Evolutionary conservation across 2,888 invertebrate genomes (phyloP).

Genomic region (Altica lythri): DNA sequence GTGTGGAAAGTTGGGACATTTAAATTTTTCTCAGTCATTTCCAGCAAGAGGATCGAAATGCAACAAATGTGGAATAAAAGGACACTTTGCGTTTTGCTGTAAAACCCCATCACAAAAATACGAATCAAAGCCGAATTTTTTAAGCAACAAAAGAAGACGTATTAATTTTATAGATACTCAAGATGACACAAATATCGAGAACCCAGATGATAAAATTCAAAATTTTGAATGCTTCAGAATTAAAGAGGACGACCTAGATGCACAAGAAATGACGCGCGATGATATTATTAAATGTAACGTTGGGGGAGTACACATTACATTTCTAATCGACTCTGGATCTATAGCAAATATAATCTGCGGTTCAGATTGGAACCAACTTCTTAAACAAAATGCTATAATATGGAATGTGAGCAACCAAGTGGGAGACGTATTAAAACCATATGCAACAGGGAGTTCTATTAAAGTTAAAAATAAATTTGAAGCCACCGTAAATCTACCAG

Average conservation of each 20-base stretch:
- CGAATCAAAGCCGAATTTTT: neutral
- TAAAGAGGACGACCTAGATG: too few species aligned
- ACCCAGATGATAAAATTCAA: neutral
- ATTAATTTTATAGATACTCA: slow-evolving; percentile 1
- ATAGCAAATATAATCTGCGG: slow-evolving; percentile 35
- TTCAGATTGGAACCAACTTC: slow-evolving; percentile 12
- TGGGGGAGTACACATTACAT: slow-evolving; percentile 31
- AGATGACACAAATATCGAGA: neutral
- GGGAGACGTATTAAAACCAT: slow-evolving; percentile 30
- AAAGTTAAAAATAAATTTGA: slow-evolving; percentile 9
- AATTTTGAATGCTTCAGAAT: too few species aligned
- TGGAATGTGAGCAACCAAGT: slow-evolving; percentile 22
- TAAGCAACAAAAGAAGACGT: neutral
- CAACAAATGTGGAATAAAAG: slow-evolving; percentile 27
- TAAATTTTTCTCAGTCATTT: neutral
- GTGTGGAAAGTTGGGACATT: slow-evolving; percentile 26
- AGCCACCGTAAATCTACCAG: slow-evolving; percentile 25
- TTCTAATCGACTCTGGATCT: slow-evolving; percentile 37
- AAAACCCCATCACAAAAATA: too few species aligned
- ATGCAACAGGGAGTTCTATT: too few species aligned
- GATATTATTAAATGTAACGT: slow-evolving; percentile 31
- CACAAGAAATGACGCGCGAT: too few species aligned
- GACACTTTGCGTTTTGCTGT: slow-evolving; percentile 30
- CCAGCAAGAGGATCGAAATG: slow-evolving; percentile 28
- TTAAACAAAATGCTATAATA: slow-evolving; percentile 21